Evolutionary conservation across 2,113 vertebrate genomes (phyloP).

Genomic region (Chionodraco myersi): DNA sequence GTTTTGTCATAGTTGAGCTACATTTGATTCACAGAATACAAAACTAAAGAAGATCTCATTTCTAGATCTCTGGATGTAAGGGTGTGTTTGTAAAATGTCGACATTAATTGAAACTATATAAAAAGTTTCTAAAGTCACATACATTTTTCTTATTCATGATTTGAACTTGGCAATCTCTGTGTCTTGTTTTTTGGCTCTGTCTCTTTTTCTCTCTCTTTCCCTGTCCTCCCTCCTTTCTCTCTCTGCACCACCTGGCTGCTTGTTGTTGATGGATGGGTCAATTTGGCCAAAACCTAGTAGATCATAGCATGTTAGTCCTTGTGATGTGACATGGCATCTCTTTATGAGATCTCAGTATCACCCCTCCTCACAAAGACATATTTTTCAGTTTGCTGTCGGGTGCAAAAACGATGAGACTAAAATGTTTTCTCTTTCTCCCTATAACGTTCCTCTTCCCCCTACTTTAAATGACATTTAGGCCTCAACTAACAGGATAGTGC

Average conservation of each 20-base stretch:
- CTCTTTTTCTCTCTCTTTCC: not conserved
- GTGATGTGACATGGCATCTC: slow-evolving; percentile 38
- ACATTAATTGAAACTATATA: slow-evolving; percentile 18
- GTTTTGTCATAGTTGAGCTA: slow-evolving; percentile 48
- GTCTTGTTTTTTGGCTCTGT: not conserved
- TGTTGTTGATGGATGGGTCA: slow-evolving; percentile 43
- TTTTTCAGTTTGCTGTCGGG: not conserved
- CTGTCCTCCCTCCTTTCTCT: not conserved
- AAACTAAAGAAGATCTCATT: slow-evolving; percentile 4
- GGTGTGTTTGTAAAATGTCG: slow-evolving; percentile 6
- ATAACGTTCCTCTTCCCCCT: not conserved
- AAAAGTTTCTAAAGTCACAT: slow-evolving; percentile 3
- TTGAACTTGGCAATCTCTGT: slow-evolving; percentile 5
- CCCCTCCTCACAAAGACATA: not conserved
- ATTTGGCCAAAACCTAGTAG: slow-evolving; percentile 36
- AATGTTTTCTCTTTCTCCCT: not conserved
- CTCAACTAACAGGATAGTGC: not conserved
- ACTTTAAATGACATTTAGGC: not conserved
- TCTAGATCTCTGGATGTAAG: slow-evolving; percentile 6
- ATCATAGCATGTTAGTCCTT: slow-evolving; percentile 40
- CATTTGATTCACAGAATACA: slow-evolving; percentile 54
- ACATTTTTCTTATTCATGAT: slow-evolving; percentile 1
- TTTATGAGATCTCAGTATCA: slow-evolving; percentile 21
- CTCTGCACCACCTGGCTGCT: slow-evolving; percentile 36
- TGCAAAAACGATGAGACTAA: not conserved